These are phyloP conservation scores for Halichoerus grypus DNA, from an alignment of 2,113 vertebrate genomes.

Conservation along the genomic window DNA sequence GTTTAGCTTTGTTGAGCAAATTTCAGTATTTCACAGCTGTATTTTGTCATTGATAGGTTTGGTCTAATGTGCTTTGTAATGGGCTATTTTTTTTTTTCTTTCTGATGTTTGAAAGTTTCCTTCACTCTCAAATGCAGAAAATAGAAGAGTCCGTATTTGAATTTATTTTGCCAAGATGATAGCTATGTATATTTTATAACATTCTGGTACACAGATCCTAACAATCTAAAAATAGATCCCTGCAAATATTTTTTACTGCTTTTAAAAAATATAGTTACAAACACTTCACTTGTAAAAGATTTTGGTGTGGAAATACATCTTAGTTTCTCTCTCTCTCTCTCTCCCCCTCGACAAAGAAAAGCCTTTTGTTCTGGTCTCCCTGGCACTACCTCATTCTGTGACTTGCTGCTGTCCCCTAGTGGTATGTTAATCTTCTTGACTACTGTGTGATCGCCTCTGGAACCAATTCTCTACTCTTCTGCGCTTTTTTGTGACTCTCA, in stretches of 20 bases:
- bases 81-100: conserved; percentile 40
- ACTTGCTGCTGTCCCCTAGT: conserved; percentile 99
- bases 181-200: conserved; percentile 77
- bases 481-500: conserved; percentile 90
- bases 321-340: conserved; percentile 71
- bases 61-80: conserved; percentile 48
- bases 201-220: conserved; percentile 72
- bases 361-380: conserved; percentile 96
- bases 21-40: conserved; percentile 53
- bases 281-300: conserved; percentile 77
- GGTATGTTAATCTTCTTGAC: conserved; percentile 90
- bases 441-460: conserved; percentile 84
- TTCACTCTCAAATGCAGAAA: conserved; percentile 76
- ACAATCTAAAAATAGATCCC: conserved; percentile 79
- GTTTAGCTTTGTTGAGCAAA: conserved; percentile 59
- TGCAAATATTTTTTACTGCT: conserved; percentile 82
- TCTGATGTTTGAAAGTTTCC: conserved; percentile 77
- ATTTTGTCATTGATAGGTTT: conserved; percentile 57
- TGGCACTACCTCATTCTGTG: conserved; percentile 91
- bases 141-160: conserved; percentile 80
- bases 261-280: conserved; percentile 81
- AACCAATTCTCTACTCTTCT: conserved; percentile 84
- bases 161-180: conserved; percentile 84
- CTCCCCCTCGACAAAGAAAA: conserved; percentile 90
- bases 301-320: conserved; percentile 85